Evolutionary conservation across 2,888 invertebrate genomes (phyloP), one percentile per base, ranked within the genome.

Genomic region (Scaptomyza tumidula): DNA sequence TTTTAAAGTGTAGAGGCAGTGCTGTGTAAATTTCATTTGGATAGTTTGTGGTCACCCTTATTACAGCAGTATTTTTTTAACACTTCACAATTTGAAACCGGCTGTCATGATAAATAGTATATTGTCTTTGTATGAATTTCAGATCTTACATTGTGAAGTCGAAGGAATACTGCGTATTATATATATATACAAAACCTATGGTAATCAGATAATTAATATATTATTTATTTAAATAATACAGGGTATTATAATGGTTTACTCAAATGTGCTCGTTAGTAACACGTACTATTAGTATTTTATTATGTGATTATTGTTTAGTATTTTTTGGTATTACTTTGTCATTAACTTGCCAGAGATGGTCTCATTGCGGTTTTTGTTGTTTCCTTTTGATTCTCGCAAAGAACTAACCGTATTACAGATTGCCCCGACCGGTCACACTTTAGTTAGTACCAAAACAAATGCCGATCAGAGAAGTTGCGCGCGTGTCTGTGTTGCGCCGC

Each of bases 381-480:
- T 78, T 50, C 39, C 49, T 58, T 61, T 57, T 62, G 7, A n/a
- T 16, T 55, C 37, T 16, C 9, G n/a, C 9, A 16, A 49, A 67
- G 71, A 71, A 65, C 45, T 7, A n/a, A 50, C 39, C 46, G 24
- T 50, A 61, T 71, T 62, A 61, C 9, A 37, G 43, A 37, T 55
- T n/a, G 7, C 9, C 11, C 1, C 6, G 29, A 43, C 13, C 50
- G 78, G 75, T 60, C 75, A 75, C 78, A 77, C 62, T 74, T 56
- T 33, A 60, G 65, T 78, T 75, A 75, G 79, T 79, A 79, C 76
- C 76, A 77, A 80, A 77, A 77, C 80, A 77, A 77, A 80, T 75
- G 77, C 80, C 68, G 76, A 64, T 62, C 64, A 52, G 62, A 71
- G 59, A 49, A 63, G 78, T 78, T 48, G 78, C 49, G 60, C 66